Percentiles rank a stretch among this genome's conserved stretches.
phyloP scores from a whole-genome alignment of 1,140 invertebrate genomes.

The Bombus polaris region DNA sequence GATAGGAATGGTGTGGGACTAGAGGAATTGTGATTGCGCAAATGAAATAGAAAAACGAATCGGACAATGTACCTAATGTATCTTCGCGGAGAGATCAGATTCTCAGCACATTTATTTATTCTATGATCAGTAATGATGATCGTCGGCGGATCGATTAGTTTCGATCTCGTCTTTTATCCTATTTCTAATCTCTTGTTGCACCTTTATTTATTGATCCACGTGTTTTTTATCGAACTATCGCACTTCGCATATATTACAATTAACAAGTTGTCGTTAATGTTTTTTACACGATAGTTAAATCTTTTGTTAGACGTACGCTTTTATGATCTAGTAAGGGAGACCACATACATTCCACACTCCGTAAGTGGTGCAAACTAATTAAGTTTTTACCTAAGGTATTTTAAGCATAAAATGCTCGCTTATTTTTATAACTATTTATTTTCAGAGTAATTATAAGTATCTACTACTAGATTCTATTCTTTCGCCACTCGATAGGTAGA shows the following conservation, averaged over 20 bases:
- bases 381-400: conserved; percentile 77
- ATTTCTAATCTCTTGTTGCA: conserved; percentile 79
- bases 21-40: background rate
- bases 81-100: conserved; percentile 48
- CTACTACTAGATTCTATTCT: conserved; percentile 60
- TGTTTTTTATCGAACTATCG: conserved; percentile 71
- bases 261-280: conserved; percentile 76
- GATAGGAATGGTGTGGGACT: background rate
- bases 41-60: conserved; percentile 45
- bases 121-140: conserved; percentile 60
- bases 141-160: conserved; percentile 52
- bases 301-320: conserved; percentile 79
- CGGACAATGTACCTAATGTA: conserved; percentile 66
- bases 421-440: conserved; percentile 83
- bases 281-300: conserved; percentile 76
- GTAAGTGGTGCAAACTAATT: conserved; percentile 79
- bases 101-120: conserved; percentile 73
- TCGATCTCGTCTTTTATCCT: conserved; percentile 67
- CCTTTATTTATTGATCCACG: conserved; percentile 80
- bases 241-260: conserved; percentile 75
- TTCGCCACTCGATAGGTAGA: conserved; percentile 52
- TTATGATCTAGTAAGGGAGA: conserved; percentile 78
- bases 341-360: conserved; percentile 81
- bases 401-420: conserved; percentile 80
- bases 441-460: conserved; percentile 74